Evolutionary conservation across 2,113 vertebrate species (phyloP).

Genomic region (Nothocercus nigrocapillus): DNA sequence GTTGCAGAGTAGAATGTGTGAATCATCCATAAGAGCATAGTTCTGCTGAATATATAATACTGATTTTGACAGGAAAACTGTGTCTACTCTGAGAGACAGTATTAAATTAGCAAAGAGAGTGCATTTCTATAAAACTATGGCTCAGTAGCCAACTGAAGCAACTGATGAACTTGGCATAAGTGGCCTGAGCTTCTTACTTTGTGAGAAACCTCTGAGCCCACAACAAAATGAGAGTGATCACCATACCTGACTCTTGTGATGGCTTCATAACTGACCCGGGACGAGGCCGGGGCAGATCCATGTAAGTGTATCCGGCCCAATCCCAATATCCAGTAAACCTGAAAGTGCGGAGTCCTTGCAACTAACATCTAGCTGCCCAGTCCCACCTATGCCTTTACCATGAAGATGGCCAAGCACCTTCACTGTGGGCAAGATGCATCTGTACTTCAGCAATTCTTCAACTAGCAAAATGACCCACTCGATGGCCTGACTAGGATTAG

Average conservation of each 20-base stretch:
- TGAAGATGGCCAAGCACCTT: not conserved
- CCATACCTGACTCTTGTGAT: fast-evolving
- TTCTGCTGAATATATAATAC: constrained; percentile 9
- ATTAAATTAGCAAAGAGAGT: constrained; percentile 38
- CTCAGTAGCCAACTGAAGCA: constrained; percentile 26
- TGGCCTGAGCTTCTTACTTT: not conserved
- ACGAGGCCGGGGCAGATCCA: not conserved
- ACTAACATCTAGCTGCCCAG: not conserved
- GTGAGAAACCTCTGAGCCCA: not conserved
- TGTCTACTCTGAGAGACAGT: constrained; percentile 1
- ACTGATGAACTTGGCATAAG: not conserved
- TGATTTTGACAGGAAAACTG: constrained; percentile 40
- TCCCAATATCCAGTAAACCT: not conserved
- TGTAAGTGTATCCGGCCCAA: not conserved
- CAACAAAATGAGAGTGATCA: not conserved
- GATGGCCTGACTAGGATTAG: not conserved
- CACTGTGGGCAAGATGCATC: not conserved
- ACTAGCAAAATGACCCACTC: not conserved
- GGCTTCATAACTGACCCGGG: fast-evolving
- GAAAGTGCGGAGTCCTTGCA: not conserved
- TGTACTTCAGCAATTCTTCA: not conserved
- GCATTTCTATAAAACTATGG: not conserved
- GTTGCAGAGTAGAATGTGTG: not conserved
- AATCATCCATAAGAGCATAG: constrained; percentile 8
- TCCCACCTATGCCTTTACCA: fast-evolving